Base-by-base conservation (phyloP, 2,113 vertebrate genomes). In the Coreoperca whiteheadi region DNA sequence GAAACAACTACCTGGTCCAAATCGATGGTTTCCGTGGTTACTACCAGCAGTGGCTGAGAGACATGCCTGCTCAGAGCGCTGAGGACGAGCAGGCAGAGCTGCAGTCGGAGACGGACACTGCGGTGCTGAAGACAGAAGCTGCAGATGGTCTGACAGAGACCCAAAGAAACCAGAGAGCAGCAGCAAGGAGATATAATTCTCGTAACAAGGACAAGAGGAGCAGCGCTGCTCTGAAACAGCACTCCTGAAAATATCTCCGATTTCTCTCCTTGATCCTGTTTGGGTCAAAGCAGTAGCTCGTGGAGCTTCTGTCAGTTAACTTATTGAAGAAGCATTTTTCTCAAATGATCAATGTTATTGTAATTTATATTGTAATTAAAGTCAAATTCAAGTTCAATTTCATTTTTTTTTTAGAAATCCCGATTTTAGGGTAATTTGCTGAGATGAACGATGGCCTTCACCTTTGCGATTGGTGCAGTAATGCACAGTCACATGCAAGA, bases 11-110 rank as follows among this genome's bases (percentile, higher is more conserved):
- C 71, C 81, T 99, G 91, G 95, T 97, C 83, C 98, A 97, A 83
- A 97, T 99, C 0, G 95, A 99, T 34, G 97, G 98, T 32, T 99
- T 99, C 84, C 96, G 98, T 34, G 96, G 97, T 82, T 99, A 96
- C 92, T 99, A 99, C 85, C 94, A 96, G 81, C 76, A 94, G n/a
- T 99, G 98, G 98, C 88, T 99, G 65, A 95, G 93, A 78, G 68
- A 86, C 16, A 96, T 97, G 97, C 95, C 95, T 2, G 97, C 92
- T 70, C 94, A 97, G 79, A 96, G 95, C 68, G 92, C 94, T 0
- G 87, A 89, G 28, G 84, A 82, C 0, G 32, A 82, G 56, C 76
- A 81, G 77, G 28, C 15, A 3, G 53, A 23, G 10, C 61, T 57
- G 46, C 59, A 81, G 73, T 2, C 46, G 6, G 67, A 87, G 65